Conservation (phyloP, 2,888 invertebrate species). For the Agonopterix alstromeriana region DNA sequence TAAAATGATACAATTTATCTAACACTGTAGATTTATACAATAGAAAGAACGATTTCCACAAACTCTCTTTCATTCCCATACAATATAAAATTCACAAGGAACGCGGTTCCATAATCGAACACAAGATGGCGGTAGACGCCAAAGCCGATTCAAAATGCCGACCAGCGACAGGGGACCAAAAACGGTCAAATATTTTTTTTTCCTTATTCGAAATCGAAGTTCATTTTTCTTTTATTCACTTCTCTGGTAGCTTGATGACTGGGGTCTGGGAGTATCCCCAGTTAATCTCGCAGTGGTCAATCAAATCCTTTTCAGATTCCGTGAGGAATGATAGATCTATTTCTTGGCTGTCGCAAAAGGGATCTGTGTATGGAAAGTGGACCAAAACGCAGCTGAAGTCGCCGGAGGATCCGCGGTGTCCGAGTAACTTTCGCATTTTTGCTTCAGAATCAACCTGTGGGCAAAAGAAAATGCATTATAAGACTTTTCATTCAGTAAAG, state of each 20-base stretch:
- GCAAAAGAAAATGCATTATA: conserved; percentile 27
- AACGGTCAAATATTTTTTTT: conserved; percentile 24
- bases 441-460: conserved; percentile 76
- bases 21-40: neutral
- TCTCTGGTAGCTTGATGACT: conserved; percentile 80
- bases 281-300: conserved; percentile 81
- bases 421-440: conserved; percentile 66
- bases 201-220: conserved; percentile 13
- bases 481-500: neutral
- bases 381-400: conserved; percentile 77
- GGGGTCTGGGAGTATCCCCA: conserved; percentile 80
- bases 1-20: neutral
- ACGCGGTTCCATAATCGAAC: conserved; percentile 20
- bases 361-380: conserved; percentile 68
- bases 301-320: conserved; percentile 77
- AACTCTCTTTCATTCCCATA: neutral
- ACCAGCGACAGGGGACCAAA: conserved; percentile 10
- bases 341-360: conserved; percentile 61
- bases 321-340: conserved; percentile 68
- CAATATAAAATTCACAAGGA: conserved; percentile 9
- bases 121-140: conserved; percentile 55
- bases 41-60: neutral
- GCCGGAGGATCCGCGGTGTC: conserved; percentile 50
- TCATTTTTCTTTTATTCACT: conserved; percentile 54
- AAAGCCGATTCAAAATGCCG: conserved; percentile 25